Base-by-base conservation (phyloP, 2,797 vertebrate species). In the Prionace glauca region DNA sequence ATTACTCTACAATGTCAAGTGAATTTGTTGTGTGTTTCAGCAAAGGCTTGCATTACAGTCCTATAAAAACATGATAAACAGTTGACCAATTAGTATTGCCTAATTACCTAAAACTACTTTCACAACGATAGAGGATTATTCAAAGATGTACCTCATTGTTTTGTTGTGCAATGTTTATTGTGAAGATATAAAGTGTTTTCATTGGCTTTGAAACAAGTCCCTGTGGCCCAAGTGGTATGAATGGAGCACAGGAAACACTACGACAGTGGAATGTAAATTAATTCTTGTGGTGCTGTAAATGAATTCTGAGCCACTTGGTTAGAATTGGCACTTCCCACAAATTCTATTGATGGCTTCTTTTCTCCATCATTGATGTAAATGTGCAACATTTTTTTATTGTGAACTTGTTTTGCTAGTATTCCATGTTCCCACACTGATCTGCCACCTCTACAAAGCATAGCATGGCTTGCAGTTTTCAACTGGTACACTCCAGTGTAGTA, bases 271-370 rank as follows among this genome's bases (percentile, higher is more conserved):
- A 14, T 94, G 93, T 72, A 94, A 94, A 94, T 50, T 94, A 67
- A 74, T 74, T 94, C 67, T 94, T 94, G 69, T 45, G 22, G 92
- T 50, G 67, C 41, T 71, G 41, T 14, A 94, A 50, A 94, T 94
- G 3, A 94, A 94, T 94, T 72, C 41, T 74, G 41, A 72, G 45
- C 69, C 93, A 94, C 67, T 94, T 12, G 71, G 56, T 65, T 91
- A 91, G 36, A 94, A 72, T 72, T 94, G 93, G 67, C 93, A 74
- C 50, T 94, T 94, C 71, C 45, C 36, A n/a, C 69, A 94, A 94
- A 94, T 94, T 71, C 69, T 72, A 24, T 50, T 26, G 36, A 74
- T 94, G 93, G 93, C 93, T 24, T 45, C 67, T 94, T 94, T 74
- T 72, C 69, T 74, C 41, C 29, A n/a, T 91, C 41, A 32, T 74